A percentile compares a stretch with the other conserved stretches of the same genome.
Evolutionary conservation across 2,797 vertebrate genomes (phyloP).

Genomic region (Tenualosa thibaudeaui): DNA sequence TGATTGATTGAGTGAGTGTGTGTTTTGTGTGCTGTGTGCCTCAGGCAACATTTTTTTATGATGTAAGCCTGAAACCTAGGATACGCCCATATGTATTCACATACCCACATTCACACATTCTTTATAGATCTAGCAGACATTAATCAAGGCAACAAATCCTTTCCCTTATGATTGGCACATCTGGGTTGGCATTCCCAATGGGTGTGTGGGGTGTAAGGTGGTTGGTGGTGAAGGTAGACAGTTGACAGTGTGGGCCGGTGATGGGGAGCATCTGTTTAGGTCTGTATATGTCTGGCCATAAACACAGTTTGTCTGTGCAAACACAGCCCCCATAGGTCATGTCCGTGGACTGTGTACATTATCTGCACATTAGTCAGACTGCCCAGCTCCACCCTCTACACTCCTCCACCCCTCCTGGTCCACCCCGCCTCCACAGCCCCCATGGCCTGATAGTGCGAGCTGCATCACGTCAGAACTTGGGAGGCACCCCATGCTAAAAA

Average conservation of each 20-base stretch:
- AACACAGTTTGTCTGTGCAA: conserved; percentile 25
- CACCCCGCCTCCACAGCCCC: no score
- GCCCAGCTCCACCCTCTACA: background rate
- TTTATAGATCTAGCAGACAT: background rate
- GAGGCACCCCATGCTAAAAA: background rate
- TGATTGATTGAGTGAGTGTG: conserved; percentile 25
- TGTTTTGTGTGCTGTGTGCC: conserved; percentile 35
- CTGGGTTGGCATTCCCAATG: background rate
- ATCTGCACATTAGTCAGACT: conserved; percentile 7
- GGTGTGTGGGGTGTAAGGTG: background rate
- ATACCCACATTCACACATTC: background rate
- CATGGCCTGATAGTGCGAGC: background rate
- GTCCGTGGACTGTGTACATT: conserved; percentile 26
- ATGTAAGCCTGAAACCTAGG: background rate
- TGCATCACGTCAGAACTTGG: background rate
- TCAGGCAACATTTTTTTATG: conserved; percentile 1
- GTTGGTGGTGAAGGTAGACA: background rate
- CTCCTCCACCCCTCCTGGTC: background rate
- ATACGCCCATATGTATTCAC: no score
- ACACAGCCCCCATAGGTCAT: background rate
- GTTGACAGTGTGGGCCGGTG: background rate
- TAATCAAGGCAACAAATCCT: conserved; percentile 1
- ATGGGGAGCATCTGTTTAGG: conserved; percentile 13
- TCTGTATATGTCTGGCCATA: conserved; percentile 23
- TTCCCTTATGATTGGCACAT: background rate